Conservation (phyloP, 2,797 vertebrate genomes). For the Antennarius maculatus region DNA sequence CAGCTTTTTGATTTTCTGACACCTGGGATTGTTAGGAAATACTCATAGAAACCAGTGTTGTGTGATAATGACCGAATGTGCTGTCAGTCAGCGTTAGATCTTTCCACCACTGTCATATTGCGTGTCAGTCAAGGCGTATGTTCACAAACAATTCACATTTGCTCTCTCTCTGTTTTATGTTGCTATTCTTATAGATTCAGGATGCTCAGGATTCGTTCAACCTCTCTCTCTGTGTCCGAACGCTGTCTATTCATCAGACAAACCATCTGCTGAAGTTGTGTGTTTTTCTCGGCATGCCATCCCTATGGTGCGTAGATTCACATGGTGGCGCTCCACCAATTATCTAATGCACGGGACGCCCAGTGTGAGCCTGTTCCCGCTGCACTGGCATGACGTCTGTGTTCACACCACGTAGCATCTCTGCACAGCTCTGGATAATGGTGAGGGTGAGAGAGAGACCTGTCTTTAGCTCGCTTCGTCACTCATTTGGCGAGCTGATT, state of each 20-base stretch:
- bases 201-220: constrained; percentile 34
- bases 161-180: constrained; percentile 18
- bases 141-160: constrained; percentile 20
- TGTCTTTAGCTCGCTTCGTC: constrained; percentile 59
- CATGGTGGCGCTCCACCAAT: constrained; percentile 72
- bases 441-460: constrained; percentile 52
- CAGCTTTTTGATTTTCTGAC: constrained; percentile 70
- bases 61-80: constrained; percentile 74
- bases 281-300: constrained; percentile 69
- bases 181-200: constrained; percentile 36
- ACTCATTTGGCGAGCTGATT: constrained; percentile 72
- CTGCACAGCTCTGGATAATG: constrained; percentile 63
- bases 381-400: constrained; percentile 63
- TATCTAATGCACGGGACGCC: constrained; percentile 73
- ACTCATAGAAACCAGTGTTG: constrained; percentile 60
- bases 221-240: constrained; percentile 55
- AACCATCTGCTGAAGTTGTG: constrained; percentile 81
- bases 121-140: constrained; percentile 50
- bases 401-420: constrained; percentile 73
- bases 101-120: constrained; percentile 47
- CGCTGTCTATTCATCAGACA: constrained; percentile 80
- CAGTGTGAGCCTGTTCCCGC: constrained; percentile 68
- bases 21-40: constrained; percentile 66
- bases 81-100: constrained; percentile 69
- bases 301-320: constrained; percentile 65